A percentile compares a stretch with the other conserved stretches of the same genome.
phyloP scores from a whole-genome alignment of 2,888 invertebrate species.

The Calameuta filiformis region DNA sequence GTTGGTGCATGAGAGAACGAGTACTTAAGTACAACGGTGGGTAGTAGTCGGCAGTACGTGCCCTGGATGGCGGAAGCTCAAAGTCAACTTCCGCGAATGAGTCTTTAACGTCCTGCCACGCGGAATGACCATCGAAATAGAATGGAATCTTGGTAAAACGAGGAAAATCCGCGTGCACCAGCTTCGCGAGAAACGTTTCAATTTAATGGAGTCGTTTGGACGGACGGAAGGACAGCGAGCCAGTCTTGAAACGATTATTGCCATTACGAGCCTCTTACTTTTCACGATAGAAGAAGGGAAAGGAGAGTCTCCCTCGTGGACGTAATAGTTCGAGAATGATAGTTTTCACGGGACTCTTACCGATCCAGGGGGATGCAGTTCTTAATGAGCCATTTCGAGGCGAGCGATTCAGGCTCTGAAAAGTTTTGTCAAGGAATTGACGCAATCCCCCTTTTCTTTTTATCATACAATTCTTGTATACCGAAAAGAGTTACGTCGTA shows the following conservation, averaged over 20 bases:
- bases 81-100: not conserved
- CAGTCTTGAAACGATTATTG: not conserved
- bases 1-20: not conserved
- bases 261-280: not conserved
- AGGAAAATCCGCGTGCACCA: not conserved
- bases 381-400: not conserved
- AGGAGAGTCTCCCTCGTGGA: not conserved
- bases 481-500: not conserved
- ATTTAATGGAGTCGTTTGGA: not conserved
- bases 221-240: not conserved
- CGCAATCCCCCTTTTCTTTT: not conserved
- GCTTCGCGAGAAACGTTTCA: not conserved
- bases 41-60: not conserved
- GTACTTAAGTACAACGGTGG: not conserved
- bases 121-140: not conserved
- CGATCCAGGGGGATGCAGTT: not conserved
- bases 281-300: not conserved
- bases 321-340: not conserved
- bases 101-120: not conserved
- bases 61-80: not conserved
- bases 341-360: not conserved
- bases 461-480: not conserved
- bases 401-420: not conserved
- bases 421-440: not conserved
- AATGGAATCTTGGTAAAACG: not conserved